phyloP scores from a whole-genome alignment of 2,113 vertebrate species.

The Cranoglanis bouderius region DNA sequence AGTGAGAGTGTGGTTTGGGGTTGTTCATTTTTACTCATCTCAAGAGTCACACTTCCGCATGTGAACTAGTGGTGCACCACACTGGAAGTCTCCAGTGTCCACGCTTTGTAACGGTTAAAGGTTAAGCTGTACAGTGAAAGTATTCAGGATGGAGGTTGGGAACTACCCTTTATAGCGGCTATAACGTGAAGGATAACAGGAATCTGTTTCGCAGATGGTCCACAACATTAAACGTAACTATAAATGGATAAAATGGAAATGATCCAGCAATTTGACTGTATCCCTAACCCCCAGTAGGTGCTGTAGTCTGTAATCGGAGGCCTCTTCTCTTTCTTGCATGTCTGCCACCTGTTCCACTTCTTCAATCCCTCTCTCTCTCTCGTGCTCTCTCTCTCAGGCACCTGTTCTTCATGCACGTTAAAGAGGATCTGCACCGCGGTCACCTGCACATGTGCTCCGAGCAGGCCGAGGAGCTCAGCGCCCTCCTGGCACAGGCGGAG shows the following conservation, averaged over 20 bases:
- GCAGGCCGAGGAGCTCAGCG: constrained; percentile 89
- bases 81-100: neutral
- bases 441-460: constrained; percentile 88
- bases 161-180: neutral
- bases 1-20: neutral
- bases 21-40: neutral
- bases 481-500: constrained; percentile 90
- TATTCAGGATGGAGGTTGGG: neutral
- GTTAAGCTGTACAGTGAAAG: neutral
- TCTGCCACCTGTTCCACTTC: constrained; percentile 26
- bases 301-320: neutral
- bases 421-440: constrained; percentile 90
- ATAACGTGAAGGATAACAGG: neutral
- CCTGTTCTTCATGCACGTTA: constrained; percentile 93
- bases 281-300: constrained; percentile 10
- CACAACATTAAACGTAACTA: neutral
- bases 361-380: constrained; percentile 13
- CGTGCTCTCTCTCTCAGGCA: constrained; percentile 74
- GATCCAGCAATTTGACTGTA: neutral
- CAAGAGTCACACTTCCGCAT: neutral
- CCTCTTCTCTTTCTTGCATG: neutral
- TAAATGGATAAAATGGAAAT: neutral
- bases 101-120: neutral
- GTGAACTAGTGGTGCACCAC: neutral
- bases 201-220: neutral